Evolutionary conservation across 2,113 vertebrate species (phyloP).

Genomic region (Xiphophorus couchianus): DNA sequence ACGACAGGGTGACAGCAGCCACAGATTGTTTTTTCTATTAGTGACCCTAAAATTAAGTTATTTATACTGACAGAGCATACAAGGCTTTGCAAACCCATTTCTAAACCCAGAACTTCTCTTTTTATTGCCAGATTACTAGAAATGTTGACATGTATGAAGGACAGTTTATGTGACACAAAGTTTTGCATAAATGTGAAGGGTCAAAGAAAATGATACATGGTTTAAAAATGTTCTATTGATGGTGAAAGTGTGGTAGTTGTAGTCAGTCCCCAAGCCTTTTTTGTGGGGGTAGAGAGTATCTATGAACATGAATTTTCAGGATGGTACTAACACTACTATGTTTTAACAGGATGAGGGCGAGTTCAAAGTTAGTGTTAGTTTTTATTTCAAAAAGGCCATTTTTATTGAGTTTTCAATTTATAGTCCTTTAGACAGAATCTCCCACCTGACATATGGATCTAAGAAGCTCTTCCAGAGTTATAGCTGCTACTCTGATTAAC

Average conservation of each 20-base stretch:
- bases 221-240: not conserved
- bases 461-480: not conserved
- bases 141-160: not conserved
- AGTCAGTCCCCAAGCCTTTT: not conserved
- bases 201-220: not conserved
- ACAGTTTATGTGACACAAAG: not conserved
- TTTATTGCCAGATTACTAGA: not conserved
- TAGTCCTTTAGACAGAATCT: not conserved
- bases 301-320: not conserved
- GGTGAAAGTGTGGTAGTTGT: not conserved
- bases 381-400: no score
- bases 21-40: slow-evolving; percentile 39
- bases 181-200: not conserved
- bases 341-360: not conserved
- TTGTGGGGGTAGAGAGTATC: not conserved
- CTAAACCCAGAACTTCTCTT: not conserved
- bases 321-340: not conserved
- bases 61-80: slow-evolving; percentile 12
- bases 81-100: not conserved
- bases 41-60: slow-evolving; percentile 34
- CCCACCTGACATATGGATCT: not conserved
- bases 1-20: slow-evolving; percentile 13
- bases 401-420: not conserved
- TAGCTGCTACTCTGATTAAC: not conserved
- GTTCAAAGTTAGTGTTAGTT: not conserved